These are phyloP conservation scores for Pseudochirops cupreus DNA, from an alignment of 2,797 vertebrate species.

Conservation along the genomic window DNA sequence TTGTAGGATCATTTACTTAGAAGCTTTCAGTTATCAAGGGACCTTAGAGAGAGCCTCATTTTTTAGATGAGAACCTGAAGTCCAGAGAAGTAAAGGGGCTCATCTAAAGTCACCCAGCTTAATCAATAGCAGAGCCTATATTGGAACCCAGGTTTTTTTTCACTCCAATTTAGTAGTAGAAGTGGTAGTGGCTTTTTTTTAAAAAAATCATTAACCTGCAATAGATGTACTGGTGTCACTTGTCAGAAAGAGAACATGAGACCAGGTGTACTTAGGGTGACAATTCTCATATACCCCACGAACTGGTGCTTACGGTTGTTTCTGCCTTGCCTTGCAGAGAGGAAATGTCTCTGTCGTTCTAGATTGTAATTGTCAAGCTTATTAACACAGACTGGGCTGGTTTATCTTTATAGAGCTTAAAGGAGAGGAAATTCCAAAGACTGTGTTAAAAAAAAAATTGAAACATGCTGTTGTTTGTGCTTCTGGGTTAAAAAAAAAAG, in stretches of 20 bases:
- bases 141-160: background rate
- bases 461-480: constrained; percentile 2
- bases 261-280: background rate
- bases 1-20: background rate
- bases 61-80: background rate
- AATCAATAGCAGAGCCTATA: background rate
- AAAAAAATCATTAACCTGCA: background rate
- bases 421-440: constrained; percentile 49
- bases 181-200: background rate
- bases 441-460: background rate
- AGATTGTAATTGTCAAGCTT: constrained; percentile 4
- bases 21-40: background rate
- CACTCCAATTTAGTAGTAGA: background rate
- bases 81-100: background rate
- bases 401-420: constrained; percentile 29
- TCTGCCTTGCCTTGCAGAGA: background rate
- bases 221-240: background rate
- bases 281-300: background rate
- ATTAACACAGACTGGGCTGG: background rate
- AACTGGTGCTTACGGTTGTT: rapidly evolving
- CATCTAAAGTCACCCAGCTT: background rate
- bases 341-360: background rate
- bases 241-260: background rate
- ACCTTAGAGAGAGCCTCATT: background rate
- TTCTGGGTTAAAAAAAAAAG: background rate